A percentile compares a stretch with the other conserved stretches of the same genome.
Evolutionary conservation across 2,797 vertebrate genomes (phyloP).

Genomic region (Ctenochaetus hawaiiensis): DNA sequence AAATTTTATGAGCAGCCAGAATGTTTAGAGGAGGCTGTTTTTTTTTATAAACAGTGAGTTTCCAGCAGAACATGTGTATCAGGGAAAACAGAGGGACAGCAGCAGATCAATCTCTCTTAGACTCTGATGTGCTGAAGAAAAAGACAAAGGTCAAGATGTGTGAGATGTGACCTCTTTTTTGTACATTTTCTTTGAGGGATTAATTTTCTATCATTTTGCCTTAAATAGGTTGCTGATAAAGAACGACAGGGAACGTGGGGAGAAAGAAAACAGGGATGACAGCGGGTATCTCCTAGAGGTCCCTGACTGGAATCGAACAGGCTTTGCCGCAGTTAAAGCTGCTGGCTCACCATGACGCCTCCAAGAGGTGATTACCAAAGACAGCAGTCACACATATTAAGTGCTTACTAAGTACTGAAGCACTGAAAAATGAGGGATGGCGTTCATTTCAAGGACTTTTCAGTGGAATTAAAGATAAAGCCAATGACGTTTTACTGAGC

Average conservation of each 20-base stretch:
- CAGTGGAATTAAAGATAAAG: constrained; percentile 34
- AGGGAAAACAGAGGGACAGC: background rate
- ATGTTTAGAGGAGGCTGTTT: background rate
- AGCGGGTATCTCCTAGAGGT: constrained; percentile 46
- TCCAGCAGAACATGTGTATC: background rate
- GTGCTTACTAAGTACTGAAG: constrained; percentile 45
- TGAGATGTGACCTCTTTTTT: background rate
- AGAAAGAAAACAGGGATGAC: constrained; percentile 22
- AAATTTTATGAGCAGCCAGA: background rate
- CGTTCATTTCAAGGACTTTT: constrained; percentile 55
- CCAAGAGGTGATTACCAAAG: constrained; percentile 61
- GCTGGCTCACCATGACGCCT: constrained; percentile 55
- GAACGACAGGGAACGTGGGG: constrained; percentile 10
- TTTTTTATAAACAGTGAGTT: background rate
- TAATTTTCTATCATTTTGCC: constrained; percentile 16
- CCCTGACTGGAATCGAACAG: constrained; percentile 45
- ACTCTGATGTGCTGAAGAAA: background rate
- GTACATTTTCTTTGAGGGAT: background rate
- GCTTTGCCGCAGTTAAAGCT: constrained; percentile 45
- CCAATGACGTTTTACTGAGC: constrained; percentile 32
- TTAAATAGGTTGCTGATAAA: constrained; percentile 34
- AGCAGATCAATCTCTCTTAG: background rate
- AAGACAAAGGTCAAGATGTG: constrained; percentile 21
- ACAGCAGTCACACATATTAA: constrained; percentile 64
- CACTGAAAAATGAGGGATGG: constrained; percentile 40